Percentiles rank a stretch among this genome's conserved stretches.
These are phyloP conservation scores for Lasiurus cinereus DNA, from an alignment of 2,113 vertebrate genomes.

Conservation along the genomic window DNA sequence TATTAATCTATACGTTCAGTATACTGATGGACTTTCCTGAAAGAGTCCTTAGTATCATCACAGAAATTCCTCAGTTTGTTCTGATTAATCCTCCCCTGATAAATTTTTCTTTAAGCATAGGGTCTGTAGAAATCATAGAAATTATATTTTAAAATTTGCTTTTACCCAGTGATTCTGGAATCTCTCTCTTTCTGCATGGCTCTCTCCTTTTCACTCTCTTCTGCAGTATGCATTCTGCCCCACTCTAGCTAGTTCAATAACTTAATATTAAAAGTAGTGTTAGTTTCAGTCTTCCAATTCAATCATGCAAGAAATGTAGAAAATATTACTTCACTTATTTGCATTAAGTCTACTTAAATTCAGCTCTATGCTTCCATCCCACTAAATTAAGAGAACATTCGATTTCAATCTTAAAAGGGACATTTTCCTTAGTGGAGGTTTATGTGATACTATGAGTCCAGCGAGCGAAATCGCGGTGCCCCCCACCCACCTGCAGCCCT, in stretches of 20 bases:
- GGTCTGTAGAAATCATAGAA: background rate
- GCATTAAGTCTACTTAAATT: conserved; percentile 12
- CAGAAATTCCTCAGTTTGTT: background rate
- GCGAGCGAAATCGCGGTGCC: rapidly evolving
- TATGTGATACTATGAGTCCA: background rate
- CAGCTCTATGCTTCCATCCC: background rate
- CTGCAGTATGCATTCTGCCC: background rate
- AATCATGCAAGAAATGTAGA: background rate
- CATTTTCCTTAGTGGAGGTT: background rate
- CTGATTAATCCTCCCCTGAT: conserved; percentile 4
- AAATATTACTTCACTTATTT: background rate
- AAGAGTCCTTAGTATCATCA: background rate
- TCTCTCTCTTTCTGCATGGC: background rate
- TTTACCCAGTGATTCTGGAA: background rate
- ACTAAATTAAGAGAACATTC: background rate
- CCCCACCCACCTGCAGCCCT: too few relatives aligned
- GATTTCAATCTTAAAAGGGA: background rate
- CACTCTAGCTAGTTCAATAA: background rate
- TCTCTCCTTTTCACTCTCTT: background rate
- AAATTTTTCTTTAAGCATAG: background rate
- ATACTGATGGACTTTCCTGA: background rate
- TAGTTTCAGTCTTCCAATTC: background rate
- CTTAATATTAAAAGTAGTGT: conserved; percentile 35
- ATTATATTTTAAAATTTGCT: background rate
- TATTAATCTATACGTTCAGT: background rate